phyloP scores from a whole-genome alignment of 2,113 vertebrate species.

The Thomomys bottae region DNA sequence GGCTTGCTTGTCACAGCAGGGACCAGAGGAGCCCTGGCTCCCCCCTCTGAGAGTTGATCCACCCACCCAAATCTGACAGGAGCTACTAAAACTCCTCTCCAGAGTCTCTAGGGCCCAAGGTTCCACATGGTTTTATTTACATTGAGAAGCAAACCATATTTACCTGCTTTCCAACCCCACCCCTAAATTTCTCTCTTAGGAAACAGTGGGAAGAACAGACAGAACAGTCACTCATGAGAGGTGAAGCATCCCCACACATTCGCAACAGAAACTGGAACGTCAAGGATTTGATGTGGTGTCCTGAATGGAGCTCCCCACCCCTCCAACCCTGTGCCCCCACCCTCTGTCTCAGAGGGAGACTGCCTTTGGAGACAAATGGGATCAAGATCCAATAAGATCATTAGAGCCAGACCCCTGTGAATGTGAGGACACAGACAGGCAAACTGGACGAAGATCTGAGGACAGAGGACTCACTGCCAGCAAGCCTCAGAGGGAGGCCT shows the following conservation, averaged over 20 bases:
- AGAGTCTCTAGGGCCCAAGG: not conserved
- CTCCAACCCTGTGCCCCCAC: not conserved
- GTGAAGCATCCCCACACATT: not conserved
- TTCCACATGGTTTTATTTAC: slow-evolving; percentile 51
- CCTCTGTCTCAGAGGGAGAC: fast-evolving
- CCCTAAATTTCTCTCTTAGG: slow-evolving; percentile 16
- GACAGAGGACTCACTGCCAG: fast-evolving
- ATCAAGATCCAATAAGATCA: not conserved
- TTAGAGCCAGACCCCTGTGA: not conserved
- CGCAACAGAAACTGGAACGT: not conserved
- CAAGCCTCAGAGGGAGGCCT: not conserved
- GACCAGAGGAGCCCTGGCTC: too few species aligned
- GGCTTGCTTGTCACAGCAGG: slow-evolving; percentile 35
- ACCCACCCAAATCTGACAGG: slow-evolving; percentile 60
- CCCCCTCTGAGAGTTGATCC: not conserved
- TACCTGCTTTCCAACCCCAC: not conserved
- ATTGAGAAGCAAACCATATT: slow-evolving; percentile 60
- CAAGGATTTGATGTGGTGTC: too few species aligned
- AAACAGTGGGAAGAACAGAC: slow-evolving; percentile 11
- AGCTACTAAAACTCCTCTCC: slow-evolving; percentile 78
- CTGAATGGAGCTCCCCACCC: not conserved
- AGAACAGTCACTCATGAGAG: fast-evolving
- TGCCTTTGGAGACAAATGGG: not conserved
- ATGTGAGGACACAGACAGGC: not conserved
- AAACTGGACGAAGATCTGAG: fast-evolving